Percentiles rank a stretch among this genome's conserved stretches.
Evolutionary conservation across 1,140 invertebrate species (phyloP).

Genomic region (Temnothorax longispinosus): DNA sequence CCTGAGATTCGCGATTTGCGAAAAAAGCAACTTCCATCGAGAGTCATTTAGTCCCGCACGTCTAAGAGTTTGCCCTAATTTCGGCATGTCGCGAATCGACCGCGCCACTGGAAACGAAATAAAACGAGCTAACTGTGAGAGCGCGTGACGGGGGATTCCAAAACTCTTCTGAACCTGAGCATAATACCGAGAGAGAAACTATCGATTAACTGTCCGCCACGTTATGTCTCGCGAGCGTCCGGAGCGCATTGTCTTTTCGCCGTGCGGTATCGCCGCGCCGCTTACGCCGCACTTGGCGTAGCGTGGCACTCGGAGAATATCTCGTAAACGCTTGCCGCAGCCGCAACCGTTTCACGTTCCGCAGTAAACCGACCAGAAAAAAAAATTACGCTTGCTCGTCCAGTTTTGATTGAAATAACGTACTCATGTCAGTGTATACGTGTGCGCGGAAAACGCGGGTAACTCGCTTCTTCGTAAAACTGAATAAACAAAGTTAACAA

Average conservation of each 20-base stretch:
- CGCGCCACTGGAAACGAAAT: slow-evolving; percentile 21
- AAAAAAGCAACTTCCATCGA: not conserved
- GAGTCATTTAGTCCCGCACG: not conserved
- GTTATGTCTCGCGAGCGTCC: slow-evolving; percentile 65
- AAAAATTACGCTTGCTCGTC: slow-evolving; percentile 50
- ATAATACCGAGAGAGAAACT: slow-evolving; percentile 66
- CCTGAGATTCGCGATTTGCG: not conserved
- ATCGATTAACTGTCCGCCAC: slow-evolving; percentile 80
- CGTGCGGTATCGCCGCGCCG: slow-evolving; percentile 64
- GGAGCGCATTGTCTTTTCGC: slow-evolving; percentile 76
- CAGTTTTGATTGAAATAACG: slow-evolving; percentile 8
- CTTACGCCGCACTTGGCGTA: slow-evolving; percentile 30
- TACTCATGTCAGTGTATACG: too few species aligned
- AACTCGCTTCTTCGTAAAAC: not conserved
- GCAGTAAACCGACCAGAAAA: slow-evolving; percentile 36
- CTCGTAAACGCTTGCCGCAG: not conserved
- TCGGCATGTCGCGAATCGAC: slow-evolving; percentile 5
- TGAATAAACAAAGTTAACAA: slow-evolving; percentile 33
- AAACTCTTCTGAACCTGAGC: slow-evolving; percentile 57
- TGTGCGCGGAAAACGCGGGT: not conserved
- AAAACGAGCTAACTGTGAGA: not conserved
- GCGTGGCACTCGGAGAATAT: slow-evolving; percentile 5
- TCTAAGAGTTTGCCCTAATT: slow-evolving; percentile 50
- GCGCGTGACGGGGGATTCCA: slow-evolving; percentile 39
- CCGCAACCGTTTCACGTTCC: slow-evolving; percentile 12